Percentiles rank a stretch among this genome's conserved stretches.
These are phyloP conservation scores for Microplitis demolitor DNA, from an alignment of 1,140 invertebrate species.

Conservation along the genomic window DNA sequence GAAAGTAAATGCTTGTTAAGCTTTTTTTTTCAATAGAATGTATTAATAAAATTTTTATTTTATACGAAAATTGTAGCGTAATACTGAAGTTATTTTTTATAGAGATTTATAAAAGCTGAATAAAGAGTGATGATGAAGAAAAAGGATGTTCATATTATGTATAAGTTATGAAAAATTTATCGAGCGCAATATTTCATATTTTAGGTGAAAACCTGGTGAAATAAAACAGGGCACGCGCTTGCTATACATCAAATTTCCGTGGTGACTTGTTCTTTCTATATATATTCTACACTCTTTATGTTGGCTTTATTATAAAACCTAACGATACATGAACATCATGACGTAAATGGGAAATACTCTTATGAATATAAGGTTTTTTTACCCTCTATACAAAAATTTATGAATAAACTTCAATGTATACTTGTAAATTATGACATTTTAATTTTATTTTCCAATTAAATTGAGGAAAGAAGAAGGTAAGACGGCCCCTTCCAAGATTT, in stretches of 20 bases:
- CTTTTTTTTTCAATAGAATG: too few relatives aligned
- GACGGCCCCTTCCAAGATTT: too few relatives aligned
- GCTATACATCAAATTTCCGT: slow-evolving; percentile 57
- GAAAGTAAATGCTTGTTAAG: too few relatives aligned
- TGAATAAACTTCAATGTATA: not conserved
- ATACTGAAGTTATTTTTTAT: too few relatives aligned
- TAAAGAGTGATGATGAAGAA: not conserved
- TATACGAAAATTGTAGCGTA: too few relatives aligned
- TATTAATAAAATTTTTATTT: too few relatives aligned
- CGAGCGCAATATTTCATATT: slow-evolving; percentile 61
- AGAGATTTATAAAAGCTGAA: not conserved
- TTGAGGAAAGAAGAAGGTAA: too few relatives aligned
- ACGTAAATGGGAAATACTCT: slow-evolving; percentile 60
- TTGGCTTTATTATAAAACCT: slow-evolving; percentile 60
- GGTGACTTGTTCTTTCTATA: slow-evolving; percentile 28
- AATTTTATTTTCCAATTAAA: too few relatives aligned
- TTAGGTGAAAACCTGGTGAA: slow-evolving; percentile 39
- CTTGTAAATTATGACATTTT: not conserved
- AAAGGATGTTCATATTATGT: slow-evolving; percentile 27
- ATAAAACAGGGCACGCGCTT: slow-evolving; percentile 57
- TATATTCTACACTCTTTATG: slow-evolving; percentile 24
- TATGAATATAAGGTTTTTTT: slow-evolving; percentile 44
- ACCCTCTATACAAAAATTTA: not conserved
- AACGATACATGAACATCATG: slow-evolving; percentile 56
- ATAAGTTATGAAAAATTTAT: slow-evolving; percentile 61